These are phyloP conservation scores for Zootermopsis nevadensis DNA, from an alignment of 2,888 invertebrate species.

Conservation along the genomic window DNA sequence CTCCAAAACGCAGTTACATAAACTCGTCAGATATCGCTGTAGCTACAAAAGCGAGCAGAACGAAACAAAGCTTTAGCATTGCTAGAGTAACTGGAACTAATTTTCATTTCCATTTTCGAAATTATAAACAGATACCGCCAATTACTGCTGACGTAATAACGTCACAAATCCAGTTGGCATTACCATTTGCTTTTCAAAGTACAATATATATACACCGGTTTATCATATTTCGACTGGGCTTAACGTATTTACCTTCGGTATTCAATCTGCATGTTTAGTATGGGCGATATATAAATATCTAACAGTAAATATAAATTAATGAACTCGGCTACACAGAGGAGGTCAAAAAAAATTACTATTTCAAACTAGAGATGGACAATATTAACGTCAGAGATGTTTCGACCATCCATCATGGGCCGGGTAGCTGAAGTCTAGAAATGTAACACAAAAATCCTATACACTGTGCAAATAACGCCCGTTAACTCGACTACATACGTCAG, in stretches of 20 bases:
- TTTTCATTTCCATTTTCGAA: not conserved
- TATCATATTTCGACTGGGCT: not conserved
- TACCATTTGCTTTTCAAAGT: not conserved
- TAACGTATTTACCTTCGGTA: not conserved
- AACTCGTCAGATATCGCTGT: too few species aligned
- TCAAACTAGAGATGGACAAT: not conserved
- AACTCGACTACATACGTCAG: too few species aligned
- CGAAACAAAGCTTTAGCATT: not conserved
- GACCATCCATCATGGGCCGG: too few species aligned
- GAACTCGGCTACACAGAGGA: not conserved
- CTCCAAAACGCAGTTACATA: too few species aligned
- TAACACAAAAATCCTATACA: too few species aligned
- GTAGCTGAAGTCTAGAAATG: too few species aligned
- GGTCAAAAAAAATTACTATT: not conserved
- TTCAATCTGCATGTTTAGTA: not conserved
- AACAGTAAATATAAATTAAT: conserved; percentile 17
- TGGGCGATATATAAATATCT: conserved; percentile 7
- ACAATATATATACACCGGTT: not conserved
- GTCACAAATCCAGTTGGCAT: not conserved
- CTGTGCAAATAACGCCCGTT: too few species aligned
- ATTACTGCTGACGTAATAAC: not conserved
- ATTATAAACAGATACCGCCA: not conserved
- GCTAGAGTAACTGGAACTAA: not conserved
- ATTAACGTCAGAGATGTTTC: too few species aligned
- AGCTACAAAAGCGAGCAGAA: too few species aligned